Evolutionary conservation across 1,140 invertebrate genomes (phyloP).

Genomic region (Drosophila takahashii): DNA sequence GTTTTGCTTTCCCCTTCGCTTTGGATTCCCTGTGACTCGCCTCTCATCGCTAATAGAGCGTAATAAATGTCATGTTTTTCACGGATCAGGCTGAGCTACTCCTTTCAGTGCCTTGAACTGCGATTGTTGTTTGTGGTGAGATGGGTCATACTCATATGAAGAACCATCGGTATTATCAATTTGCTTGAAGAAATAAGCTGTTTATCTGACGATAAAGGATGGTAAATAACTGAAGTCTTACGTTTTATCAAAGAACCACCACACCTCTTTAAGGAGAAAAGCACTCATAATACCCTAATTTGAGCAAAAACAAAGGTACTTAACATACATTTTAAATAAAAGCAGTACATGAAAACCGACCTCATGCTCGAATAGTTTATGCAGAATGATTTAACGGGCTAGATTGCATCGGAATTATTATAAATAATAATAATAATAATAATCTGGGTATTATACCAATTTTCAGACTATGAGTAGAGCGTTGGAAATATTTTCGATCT

Average conservation of each 20-base stretch:
- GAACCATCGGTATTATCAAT: slow-evolving; percentile 46
- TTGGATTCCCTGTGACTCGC: slow-evolving; percentile 6
- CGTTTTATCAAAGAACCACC: no score
- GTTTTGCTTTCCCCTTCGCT: slow-evolving; percentile 1
- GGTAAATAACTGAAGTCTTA: slow-evolving; percentile 51
- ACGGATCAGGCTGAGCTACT: slow-evolving; percentile 46
- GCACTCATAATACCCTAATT: no score
- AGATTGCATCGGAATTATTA: no score
- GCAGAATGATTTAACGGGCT: no score
- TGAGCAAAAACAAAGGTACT: no score
- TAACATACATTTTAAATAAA: no score
- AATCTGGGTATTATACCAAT: no score
- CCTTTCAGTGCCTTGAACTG: slow-evolving; percentile 46
- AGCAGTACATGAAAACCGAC: no score
- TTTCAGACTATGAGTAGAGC: not conserved
- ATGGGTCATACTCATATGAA: slow-evolving; percentile 41
- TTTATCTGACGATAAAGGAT: slow-evolving; percentile 60
- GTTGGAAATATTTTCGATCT: slow-evolving; percentile 2
- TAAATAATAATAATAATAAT: no score
- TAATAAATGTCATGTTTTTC: slow-evolving; percentile 82
- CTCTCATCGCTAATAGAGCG: slow-evolving; percentile 73
- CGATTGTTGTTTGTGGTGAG: slow-evolving; percentile 33
- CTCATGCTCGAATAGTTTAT: no score
- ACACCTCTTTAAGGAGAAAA: no score
- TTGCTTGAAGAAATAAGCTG: slow-evolving; percentile 56